phyloP scores from a whole-genome alignment of 1,140 invertebrate species.

The Drosophila pallidifrons region DNA sequence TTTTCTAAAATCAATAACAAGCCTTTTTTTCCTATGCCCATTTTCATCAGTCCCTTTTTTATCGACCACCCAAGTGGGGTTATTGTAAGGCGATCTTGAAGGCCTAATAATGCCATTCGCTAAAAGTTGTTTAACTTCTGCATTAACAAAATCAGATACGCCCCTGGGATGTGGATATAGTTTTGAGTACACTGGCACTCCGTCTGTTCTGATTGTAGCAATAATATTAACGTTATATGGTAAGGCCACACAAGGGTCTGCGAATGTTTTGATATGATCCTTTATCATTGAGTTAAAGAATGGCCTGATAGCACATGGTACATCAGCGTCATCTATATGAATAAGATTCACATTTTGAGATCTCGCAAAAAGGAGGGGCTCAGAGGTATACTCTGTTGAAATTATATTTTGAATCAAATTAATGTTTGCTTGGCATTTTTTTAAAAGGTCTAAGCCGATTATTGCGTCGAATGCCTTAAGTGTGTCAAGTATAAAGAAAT shows the following conservation, averaged over 20 bases:
- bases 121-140: constrained; percentile 9
- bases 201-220: constrained; percentile 6
- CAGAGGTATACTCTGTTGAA: too few relatives aligned
- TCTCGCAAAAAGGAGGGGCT: too few relatives aligned
- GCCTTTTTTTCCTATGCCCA: constrained; percentile 37
- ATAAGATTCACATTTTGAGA: too few relatives aligned
- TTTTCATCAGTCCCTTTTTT: not conserved
- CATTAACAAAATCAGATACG: constrained; percentile 36
- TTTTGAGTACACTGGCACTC: not conserved
- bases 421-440: too few relatives aligned
- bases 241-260: constrained; percentile 3
- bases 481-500: too few relatives aligned
- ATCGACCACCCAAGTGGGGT: not conserved
- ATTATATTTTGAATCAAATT: too few relatives aligned
- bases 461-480: too few relatives aligned
- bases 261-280: constrained; percentile 8
- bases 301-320: not conserved
- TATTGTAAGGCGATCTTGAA: constrained; percentile 4
- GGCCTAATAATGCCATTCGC: constrained; percentile 4
- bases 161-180: constrained; percentile 6
- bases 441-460: too few relatives aligned
- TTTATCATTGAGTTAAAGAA: constrained; percentile 6
- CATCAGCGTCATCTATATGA: constrained; percentile 6
- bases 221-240: not conserved
- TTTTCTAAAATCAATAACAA: constrained; percentile 78